phyloP scores from a whole-genome alignment of 2,888 invertebrate species.

The Tenthredo amoena region DNA sequence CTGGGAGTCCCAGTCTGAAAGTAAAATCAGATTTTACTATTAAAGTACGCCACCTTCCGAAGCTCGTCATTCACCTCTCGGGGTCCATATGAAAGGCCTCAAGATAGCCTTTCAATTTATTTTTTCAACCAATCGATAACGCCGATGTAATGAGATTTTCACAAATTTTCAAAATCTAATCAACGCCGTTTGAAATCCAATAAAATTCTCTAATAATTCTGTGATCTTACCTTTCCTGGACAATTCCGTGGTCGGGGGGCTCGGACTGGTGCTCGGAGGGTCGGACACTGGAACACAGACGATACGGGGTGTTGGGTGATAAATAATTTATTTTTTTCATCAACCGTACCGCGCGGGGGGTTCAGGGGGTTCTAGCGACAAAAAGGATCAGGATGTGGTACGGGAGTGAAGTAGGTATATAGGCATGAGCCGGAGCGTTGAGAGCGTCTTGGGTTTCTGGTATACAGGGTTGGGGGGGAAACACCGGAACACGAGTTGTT shows the following conservation, averaged over 20 bases:
- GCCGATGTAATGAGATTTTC: neutral
- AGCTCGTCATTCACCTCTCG: constrained; percentile 1
- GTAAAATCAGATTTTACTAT: constrained; percentile 44
- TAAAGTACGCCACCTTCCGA: neutral
- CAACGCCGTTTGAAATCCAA: neutral
- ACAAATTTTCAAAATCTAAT: neutral
- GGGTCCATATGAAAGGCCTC: neutral
- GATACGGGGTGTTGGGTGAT: constrained; percentile 32
- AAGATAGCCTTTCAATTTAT: neutral
- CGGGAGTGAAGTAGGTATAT: constrained; percentile 57
- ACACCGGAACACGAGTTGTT: constrained; percentile 60
- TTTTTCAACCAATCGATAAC: neutral
- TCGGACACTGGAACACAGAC: constrained; percentile 83
- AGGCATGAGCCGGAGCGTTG: constrained; percentile 50
- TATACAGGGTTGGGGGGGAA: constrained; percentile 35
- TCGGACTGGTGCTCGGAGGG: constrained; percentile 90
- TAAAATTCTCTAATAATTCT: neutral
- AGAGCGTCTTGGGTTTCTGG: constrained; percentile 1
- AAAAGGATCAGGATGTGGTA: constrained; percentile 47
- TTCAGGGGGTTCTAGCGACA: constrained; percentile 30
- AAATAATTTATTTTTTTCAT: constrained; percentile 71
- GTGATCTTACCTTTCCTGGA: constrained; percentile 75
- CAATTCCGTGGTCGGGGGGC: constrained; percentile 85
- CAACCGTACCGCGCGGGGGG: constrained; percentile 63
- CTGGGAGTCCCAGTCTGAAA: constrained; percentile 78